These are phyloP conservation scores for Antitype chi DNA, from an alignment of 2,888 invertebrate genomes.

Conservation along the genomic window DNA sequence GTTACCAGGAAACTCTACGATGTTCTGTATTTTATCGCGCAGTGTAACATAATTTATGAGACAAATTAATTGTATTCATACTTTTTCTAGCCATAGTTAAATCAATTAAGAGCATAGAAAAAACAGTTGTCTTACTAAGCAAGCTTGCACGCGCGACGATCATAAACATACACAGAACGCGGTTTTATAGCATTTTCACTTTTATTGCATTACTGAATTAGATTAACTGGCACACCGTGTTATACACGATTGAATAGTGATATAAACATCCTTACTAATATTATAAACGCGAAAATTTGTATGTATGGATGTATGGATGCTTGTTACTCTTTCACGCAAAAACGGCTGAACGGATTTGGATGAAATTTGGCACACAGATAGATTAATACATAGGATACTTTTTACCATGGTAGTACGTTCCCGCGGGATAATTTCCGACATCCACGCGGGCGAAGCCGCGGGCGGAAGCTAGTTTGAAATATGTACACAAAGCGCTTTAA, in stretches of 20 bases:
- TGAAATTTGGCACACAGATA: too few species aligned
- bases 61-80: not conserved
- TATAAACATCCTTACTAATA: too few species aligned
- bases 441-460: too few species aligned
- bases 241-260: slow-evolving; percentile 45
- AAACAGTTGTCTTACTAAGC: slow-evolving; percentile 63
- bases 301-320: too few species aligned
- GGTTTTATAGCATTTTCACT: slow-evolving; percentile 79
- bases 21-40: not conserved
- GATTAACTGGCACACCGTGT: slow-evolving; percentile 71
- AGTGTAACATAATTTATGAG: not conserved
- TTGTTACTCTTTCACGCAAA: too few species aligned
- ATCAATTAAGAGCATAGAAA: slow-evolving; percentile 24
- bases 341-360: too few species aligned
- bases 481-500: slow-evolving; percentile 38
- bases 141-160: slow-evolving; percentile 48
- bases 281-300: too few species aligned
- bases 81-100: not conserved
- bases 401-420: too few species aligned
- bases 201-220: slow-evolving; percentile 80
- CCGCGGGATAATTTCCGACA: too few species aligned
- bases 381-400: too few species aligned
- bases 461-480: too few species aligned
- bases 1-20: not conserved
- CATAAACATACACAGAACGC: slow-evolving; percentile 70